phyloP scores from a whole-genome alignment of 2,797 vertebrate genomes.

The Lycodopsis pacificus region DNA sequence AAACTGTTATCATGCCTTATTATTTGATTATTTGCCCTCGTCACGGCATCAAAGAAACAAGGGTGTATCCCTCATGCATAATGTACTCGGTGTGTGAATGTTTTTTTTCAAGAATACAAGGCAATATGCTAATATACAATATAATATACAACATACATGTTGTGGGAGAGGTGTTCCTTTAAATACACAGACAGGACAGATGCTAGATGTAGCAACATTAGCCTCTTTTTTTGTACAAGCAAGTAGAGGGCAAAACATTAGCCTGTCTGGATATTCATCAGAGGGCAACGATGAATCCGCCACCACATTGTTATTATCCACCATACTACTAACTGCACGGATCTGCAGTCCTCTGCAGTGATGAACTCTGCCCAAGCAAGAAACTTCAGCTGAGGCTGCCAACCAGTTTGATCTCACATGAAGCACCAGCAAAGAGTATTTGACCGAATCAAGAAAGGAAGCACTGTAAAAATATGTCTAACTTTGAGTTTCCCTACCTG shows the following conservation, averaged over 20 bases:
- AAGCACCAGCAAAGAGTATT: neutral
- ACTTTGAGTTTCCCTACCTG: conserved; percentile 86
- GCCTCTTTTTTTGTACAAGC: neutral
- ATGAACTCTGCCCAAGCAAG: neutral
- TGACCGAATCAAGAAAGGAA: neutral
- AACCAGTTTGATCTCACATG: neutral
- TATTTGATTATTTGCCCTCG: neutral
- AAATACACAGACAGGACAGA: too few species aligned
- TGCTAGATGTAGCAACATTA: too few species aligned
- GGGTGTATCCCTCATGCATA: too few species aligned
- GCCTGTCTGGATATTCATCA: conserved; percentile 1
- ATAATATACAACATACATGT: too few species aligned
- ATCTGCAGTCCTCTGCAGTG: neutral
- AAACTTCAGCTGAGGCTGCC: neutral
- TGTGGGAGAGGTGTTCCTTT: too few species aligned
- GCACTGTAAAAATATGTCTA: neutral
- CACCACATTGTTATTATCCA: neutral
- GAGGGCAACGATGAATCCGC: neutral
- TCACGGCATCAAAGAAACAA: too few species aligned
- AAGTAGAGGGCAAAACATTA: neutral
- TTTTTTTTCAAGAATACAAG: too few species aligned
- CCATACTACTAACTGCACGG: neutral
- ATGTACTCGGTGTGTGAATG: too few species aligned
- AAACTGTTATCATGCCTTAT: neutral
- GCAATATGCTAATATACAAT: too few species aligned